These are phyloP conservation scores for Synergus itoensis DNA, from an alignment of 2,888 invertebrate species.

Conservation along the genomic window DNA sequence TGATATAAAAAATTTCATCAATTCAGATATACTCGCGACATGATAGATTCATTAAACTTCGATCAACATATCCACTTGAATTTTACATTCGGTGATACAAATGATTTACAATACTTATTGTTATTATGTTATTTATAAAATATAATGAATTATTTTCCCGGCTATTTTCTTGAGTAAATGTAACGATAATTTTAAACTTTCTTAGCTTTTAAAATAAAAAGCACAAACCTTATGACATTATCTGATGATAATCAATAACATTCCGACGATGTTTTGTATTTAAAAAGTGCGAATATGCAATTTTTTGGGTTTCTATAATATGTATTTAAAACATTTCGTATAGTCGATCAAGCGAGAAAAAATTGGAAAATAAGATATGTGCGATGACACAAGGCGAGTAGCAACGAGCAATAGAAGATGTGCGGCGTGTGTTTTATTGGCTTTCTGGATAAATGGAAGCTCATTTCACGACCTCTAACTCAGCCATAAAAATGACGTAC, in stretches of 20 bases:
- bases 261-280: background rate
- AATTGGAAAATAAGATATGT: constrained; percentile 36
- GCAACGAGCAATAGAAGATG: constrained; percentile 52
- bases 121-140: too few species aligned
- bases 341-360: background rate
- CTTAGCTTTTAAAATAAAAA: too few species aligned
- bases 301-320: background rate
- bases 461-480: constrained; percentile 71
- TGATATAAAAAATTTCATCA: too few species aligned
- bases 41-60: too few species aligned
- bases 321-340: background rate
- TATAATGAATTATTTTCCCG: too few species aligned
- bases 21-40: too few species aligned
- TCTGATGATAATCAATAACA: background rate
- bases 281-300: background rate
- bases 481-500: constrained; percentile 74
- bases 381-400: constrained; percentile 29
- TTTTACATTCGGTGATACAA: too few species aligned
- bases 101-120: too few species aligned
- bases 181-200: too few species aligned
- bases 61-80: too few species aligned
- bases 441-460: constrained; percentile 69
- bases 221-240: too few species aligned
- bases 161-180: too few species aligned
- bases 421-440: constrained; percentile 74